Conservation (phyloP, 1,140 invertebrate species). For the Oryctes rhinoceros region DNA sequence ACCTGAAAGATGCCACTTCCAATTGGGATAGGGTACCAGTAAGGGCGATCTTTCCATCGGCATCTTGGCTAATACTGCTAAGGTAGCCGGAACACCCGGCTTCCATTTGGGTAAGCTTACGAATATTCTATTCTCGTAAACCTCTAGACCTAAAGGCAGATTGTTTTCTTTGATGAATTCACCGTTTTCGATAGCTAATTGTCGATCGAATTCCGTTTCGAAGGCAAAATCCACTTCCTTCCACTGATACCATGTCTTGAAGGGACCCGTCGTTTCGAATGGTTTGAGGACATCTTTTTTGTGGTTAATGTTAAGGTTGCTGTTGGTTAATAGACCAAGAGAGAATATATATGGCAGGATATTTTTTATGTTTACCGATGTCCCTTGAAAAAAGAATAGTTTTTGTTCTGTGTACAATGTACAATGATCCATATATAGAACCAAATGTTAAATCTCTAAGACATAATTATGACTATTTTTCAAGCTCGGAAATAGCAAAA, state of each 20-base stretch:
- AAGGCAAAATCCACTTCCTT: slow-evolving; percentile 68
- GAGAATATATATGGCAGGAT: slow-evolving; percentile 46
- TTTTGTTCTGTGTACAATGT: no score
- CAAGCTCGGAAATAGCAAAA: no score
- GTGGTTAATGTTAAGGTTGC: neutral
- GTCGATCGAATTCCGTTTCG: slow-evolving; percentile 61
- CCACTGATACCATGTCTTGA: slow-evolving; percentile 66
- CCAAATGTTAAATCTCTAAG: no score
- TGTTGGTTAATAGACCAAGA: slow-evolving; percentile 43
- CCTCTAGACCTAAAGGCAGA: slow-evolving; percentile 76
- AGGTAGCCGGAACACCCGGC: slow-evolving; percentile 75
- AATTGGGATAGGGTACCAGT: slow-evolving; percentile 77
- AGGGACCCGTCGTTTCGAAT: slow-evolving; percentile 53
- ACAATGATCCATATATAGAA: no score
- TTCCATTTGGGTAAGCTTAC: slow-evolving; percentile 83
- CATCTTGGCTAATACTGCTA: slow-evolving; percentile 68
- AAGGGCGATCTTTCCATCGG: slow-evolving; percentile 68
- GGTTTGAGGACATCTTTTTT: slow-evolving; percentile 22
- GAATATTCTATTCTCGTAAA: slow-evolving; percentile 72
- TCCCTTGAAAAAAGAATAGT: neutral
- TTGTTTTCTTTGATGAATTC: slow-evolving; percentile 76
- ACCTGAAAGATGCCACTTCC: slow-evolving; percentile 74
- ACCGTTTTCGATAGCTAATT: slow-evolving; percentile 63
- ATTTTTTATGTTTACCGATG: neutral
- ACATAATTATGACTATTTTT: no score